Conservation (phyloP, 30 jellyfish, hydroid and myxozoan species). For the Turritopsis rubra region DNA sequence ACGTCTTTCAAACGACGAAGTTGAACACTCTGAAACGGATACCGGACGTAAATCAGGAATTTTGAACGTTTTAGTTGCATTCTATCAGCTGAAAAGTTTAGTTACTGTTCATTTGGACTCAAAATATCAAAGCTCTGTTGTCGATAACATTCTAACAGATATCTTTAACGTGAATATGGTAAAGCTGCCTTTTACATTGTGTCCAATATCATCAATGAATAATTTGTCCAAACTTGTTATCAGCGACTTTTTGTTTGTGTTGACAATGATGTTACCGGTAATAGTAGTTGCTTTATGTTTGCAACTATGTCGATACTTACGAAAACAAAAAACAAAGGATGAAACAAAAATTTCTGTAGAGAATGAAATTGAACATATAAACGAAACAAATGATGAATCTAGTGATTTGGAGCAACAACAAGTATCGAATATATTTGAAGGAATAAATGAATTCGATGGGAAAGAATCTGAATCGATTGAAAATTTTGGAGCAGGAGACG, state of each 20-base stretch:
- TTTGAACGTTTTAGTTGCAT: background rate
- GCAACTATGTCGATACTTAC: background rate
- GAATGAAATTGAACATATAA: background rate
- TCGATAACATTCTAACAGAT: background rate
- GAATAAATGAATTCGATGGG: background rate
- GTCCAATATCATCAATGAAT: background rate
- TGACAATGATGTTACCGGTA: background rate
- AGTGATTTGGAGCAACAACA: background rate
- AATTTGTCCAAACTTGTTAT: background rate
- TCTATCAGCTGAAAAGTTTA: background rate
- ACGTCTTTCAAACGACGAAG: background rate
- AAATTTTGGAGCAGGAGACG: background rate
- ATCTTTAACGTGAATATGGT: background rate
- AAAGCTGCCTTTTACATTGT: background rate
- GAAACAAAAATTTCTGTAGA: background rate
- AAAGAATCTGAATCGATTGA: background rate
- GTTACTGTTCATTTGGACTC: background rate
- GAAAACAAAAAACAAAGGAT: background rate
- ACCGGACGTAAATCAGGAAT: slow-evolving; percentile 4
- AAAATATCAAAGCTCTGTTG: background rate
- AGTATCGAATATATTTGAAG: background rate
- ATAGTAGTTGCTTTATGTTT: background rate
- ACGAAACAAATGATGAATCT: background rate
- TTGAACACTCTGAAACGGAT: background rate
- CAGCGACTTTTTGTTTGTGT: background rate